Evolutionary conservation across 1,140 invertebrate species (phyloP).

Genomic region (Magallana ariakensis): DNA sequence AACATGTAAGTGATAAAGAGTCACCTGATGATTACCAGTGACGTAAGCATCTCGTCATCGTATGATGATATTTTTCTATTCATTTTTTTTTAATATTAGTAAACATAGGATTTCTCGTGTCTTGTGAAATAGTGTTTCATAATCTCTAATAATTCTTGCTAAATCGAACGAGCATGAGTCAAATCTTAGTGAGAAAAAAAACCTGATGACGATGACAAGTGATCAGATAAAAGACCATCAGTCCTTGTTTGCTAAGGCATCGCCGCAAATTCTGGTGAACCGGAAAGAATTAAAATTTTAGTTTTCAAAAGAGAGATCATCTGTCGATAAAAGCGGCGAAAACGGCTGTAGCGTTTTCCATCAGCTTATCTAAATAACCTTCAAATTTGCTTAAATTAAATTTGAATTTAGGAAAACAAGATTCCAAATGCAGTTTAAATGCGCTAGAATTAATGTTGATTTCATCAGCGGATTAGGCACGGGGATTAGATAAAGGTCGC

Average conservation of each 20-base stretch:
- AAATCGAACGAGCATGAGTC: no score
- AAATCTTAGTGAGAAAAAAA: not conserved
- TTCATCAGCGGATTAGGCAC: conserved; percentile 13
- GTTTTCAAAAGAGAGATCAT: conserved; percentile 1
- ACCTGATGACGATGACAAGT: conserved; percentile 1
- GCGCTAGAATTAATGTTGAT: not conserved
- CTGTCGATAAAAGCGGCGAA: not conserved
- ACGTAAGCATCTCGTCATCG: not conserved
- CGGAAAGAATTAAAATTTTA: not conserved
- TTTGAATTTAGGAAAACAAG: conserved; percentile 32
- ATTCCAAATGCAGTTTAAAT: conserved; percentile 35
- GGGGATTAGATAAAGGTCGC: not conserved
- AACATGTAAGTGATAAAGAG: no score
- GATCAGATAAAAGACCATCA: not conserved
- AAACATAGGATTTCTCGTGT: not conserved
- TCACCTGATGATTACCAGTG: not conserved
- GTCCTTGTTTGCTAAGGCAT: not conserved
- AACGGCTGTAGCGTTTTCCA: not conserved
- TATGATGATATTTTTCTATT: not conserved
- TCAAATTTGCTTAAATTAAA: conserved; percentile 11
- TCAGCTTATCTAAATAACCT: conserved; percentile 29
- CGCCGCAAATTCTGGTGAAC: not conserved
- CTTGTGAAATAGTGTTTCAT: no score
- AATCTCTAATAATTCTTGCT: no score
- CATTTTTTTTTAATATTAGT: not conserved